Conservation (phyloP, 2,888 invertebrate genomes). For the Xylota sylvarum region DNA sequence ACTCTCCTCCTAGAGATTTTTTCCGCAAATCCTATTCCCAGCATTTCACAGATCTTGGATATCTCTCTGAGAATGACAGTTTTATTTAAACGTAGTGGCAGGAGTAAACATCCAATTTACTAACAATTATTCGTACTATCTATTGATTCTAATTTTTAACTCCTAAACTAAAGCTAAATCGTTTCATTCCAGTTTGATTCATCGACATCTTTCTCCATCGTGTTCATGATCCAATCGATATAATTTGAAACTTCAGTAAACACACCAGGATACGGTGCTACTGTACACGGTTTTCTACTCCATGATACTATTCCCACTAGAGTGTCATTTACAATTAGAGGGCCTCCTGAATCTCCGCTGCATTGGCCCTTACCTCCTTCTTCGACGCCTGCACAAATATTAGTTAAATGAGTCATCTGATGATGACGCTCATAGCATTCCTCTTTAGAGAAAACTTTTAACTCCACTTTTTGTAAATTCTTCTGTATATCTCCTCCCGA, state of each 20-base stretch:
- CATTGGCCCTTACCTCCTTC: conserved; percentile 85
- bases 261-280: conserved; percentile 84
- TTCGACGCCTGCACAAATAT: conserved; percentile 85
- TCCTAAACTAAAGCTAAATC: too few relatives aligned
- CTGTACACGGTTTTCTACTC: conserved; percentile 85
- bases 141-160: too few relatives aligned
- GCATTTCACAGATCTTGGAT: too few relatives aligned
- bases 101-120: too few relatives aligned
- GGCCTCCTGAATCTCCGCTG: conserved; percentile 85
- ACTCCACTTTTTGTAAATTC: conserved; percentile 83
- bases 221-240: conserved; percentile 82
- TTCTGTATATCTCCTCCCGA: conserved; percentile 82
- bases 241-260: conserved; percentile 84
- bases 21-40: too few relatives aligned
- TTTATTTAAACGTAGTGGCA: too few relatives aligned
- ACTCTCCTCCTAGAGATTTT: too few relatives aligned
- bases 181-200: conserved; percentile 45
- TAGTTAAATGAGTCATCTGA: conserved; percentile 80
- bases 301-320: conserved; percentile 85
- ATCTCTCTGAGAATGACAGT: too few relatives aligned
- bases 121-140: background rate
- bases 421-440: conserved; percentile 83
- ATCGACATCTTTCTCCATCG: conserved; percentile 77
- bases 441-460: conserved; percentile 83
- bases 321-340: conserved; percentile 82